Evolutionary conservation across 1,140 invertebrate genomes (phyloP), one percentile per base, ranked within the genome.

Genomic region (Pissodes strobi): DNA sequence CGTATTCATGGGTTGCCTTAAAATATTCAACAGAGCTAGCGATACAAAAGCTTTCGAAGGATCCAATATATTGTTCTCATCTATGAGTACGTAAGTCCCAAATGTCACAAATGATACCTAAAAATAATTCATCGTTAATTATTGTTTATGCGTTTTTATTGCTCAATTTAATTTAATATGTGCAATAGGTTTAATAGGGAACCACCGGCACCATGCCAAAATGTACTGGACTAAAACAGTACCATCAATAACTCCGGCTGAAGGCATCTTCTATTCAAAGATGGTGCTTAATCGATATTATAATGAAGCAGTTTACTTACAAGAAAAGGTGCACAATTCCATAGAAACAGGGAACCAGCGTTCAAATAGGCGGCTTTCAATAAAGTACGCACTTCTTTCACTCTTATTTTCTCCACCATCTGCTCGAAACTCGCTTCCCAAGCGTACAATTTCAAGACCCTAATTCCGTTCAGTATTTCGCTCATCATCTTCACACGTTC

Each of bases 21-120:
- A 87, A 70, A 98, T 94, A 82, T 99, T 98, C 84, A 99, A 99
- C 71, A 99, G 87, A 76, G 95, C 92, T 69, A 99, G 83, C 67
- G 96, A 94, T 60, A 99, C 96, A 84, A 99, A 99, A 69, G 93
- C 97, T 74, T 86, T 95, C 77, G 87, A 85, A 70, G 95, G 90
- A 79, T 95, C 89, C 75, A 99, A 82, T 53, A 93, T 84, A 74
- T 86, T 84, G 78, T 93, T 89, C 76, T 91, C 87, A 78, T 91
- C 89, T 72, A 89, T 84, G 77, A 95, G 80, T 71, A 95, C 89
- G 82, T 88, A 97, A 55, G 92, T 93, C 69, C 89, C 90, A 80
- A 98, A 99, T 69, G 94, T 92, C 59, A 92, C 92, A 78, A 97
- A 82, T 69, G 91, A 90, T 49, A 94, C 90, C 91, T 93, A 82